Evolutionary conservation across 2,113 vertebrate genomes (phyloP).

Genomic region (Tragulus kanchil): DNA sequence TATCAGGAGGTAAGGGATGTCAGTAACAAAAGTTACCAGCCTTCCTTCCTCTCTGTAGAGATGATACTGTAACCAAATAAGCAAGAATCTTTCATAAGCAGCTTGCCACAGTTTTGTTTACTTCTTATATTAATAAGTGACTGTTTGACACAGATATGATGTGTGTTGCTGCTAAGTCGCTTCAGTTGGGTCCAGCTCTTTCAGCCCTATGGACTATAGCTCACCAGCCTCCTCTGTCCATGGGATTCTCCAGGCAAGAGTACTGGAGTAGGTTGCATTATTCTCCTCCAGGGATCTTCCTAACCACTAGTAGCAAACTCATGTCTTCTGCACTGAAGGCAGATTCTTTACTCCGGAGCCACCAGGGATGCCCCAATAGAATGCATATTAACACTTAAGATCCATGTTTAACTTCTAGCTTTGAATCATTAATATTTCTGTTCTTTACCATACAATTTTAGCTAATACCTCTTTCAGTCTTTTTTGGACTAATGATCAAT

Average conservation of each 20-base stretch:
- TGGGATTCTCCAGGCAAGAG: no score
- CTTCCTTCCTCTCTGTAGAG: neutral
- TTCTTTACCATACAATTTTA: neutral
- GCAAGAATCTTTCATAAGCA: neutral
- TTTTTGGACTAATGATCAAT: neutral
- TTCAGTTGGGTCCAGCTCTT: no score
- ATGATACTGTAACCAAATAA: neutral
- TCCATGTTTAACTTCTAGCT: neutral
- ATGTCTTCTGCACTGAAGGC: no score
- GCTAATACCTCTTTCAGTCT: neutral
- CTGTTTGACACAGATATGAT: neutral
- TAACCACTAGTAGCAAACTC: no score
- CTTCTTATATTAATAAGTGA: neutral
- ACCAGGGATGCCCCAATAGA: no score
- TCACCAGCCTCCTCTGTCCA: no score
- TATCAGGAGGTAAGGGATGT: neutral
- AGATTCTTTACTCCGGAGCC: no score
- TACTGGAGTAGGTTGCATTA: no score
- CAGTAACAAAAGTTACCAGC: neutral
- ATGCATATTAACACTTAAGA: neutral
- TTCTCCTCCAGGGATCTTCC: no score
- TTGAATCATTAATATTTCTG: neutral
- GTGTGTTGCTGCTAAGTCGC: no score
- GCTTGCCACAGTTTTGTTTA: neutral
- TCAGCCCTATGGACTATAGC: no score